A percentile compares a stretch with the other conserved stretches of the same genome.
These are phyloP conservation scores for Xiphorhynchus elegans DNA, from an alignment of 2,113 vertebrate species.

Conservation along the genomic window DNA sequence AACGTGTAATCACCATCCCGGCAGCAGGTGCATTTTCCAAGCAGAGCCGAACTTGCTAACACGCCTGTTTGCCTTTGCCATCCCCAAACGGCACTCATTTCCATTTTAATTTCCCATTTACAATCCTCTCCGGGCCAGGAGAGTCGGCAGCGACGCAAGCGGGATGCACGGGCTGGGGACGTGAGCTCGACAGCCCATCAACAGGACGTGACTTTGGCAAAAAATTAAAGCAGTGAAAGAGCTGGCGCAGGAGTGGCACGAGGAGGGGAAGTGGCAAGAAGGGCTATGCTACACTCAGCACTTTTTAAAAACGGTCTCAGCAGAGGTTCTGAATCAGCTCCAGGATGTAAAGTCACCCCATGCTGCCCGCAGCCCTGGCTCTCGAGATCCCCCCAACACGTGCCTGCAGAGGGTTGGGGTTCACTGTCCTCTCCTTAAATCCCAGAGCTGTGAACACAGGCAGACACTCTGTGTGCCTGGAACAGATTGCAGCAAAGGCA, in stretches of 20 bases:
- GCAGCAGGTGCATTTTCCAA: slow-evolving; percentile 59
- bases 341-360: slow-evolving; percentile 41
- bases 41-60: not conserved
- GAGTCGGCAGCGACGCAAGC: not conserved
- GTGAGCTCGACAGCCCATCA: slow-evolving; percentile 33
- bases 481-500: not conserved
- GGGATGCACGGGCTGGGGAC: not conserved
- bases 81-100: not conserved
- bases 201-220: slow-evolving; percentile 53
- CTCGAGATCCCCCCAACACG: not conserved
- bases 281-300: slow-evolving; percentile 61
- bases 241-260: slow-evolving; percentile 8
- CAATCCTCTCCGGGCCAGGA: slow-evolving; percentile 15
- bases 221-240: not conserved
- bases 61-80: slow-evolving; percentile 1
- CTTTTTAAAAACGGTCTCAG: slow-evolving; percentile 47
- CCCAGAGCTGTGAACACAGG: not conserved
- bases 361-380: not conserved
- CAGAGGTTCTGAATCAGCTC: slow-evolving; percentile 40
- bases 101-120: slow-evolving; percentile 56
- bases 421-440: not conserved
- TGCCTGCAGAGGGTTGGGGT: accelerated
- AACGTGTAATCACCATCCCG: not conserved
- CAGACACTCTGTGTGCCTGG: accelerated
- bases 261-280: slow-evolving; percentile 61